Base-by-base conservation (phyloP, 1,140 invertebrate genomes). In the Caenorhabditis inopinata region DNA sequence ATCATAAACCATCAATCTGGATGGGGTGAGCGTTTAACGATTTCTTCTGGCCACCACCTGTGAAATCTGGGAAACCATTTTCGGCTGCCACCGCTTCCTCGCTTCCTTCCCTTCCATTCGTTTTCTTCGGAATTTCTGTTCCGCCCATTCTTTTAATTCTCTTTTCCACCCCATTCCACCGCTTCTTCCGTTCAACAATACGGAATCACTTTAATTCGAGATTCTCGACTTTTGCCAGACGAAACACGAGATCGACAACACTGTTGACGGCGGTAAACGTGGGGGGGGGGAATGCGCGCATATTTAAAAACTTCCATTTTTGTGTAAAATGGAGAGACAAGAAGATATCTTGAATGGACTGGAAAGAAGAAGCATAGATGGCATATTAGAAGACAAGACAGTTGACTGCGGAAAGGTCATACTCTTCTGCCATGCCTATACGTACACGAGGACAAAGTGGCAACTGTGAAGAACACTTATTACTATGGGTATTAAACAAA, bases 391-490 rank as follows among this genome's bases (percentile, higher is more conserved):
- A 29, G 53, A 29, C 16, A 68, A 68, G 32, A 42, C 58, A 68
- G 58, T 68, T 68, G 58, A 68, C 58, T 68, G 32, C n/a, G 58
- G 58, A 38, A 68, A 68, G 58, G 58, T 68, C 58, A 68, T 68
- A 38, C 32, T 68, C 49, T 58, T 58, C 38, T 7, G 58, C 11
- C 58, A 42, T 68, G n/a, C 35, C 35, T 58, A 2, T 58, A 25
- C 9, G 27, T 48, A 21, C n/a, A 48, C n/a, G n/a, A n/a, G 27
- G 9, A 11, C 35, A 38, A 68, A 68, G 58, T 68, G 58, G 58
- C 58, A 68, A 68, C 11, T 21, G 58, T 68, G 29, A 68, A 68
- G 58, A 68, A 68, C 58, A 68, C 58, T 68, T 68, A 68, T 68
- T 68, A 68, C 58, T 68, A 68, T 68, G 58, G 58, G 58, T 68